Evolutionary conservation across 2,113 vertebrate genomes (phyloP), one percentile per base, ranked within the genome.

Genomic region (Cinclus mexicanus): DNA sequence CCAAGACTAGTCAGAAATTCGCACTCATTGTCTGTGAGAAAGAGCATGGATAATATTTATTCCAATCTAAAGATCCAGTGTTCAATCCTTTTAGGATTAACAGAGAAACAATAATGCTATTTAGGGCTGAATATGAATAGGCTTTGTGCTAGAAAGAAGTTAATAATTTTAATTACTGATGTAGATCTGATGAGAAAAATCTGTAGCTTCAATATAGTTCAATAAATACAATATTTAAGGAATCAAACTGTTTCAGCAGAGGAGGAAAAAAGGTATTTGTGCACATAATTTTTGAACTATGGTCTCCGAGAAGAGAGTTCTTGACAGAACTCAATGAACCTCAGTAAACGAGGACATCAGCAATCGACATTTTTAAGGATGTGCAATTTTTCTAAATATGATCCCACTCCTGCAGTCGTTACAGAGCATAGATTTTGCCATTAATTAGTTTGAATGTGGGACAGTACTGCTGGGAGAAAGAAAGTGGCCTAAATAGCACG

Each of bases 361-460:
- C 64, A 90, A 82, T 52, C 1, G 2, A 91, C 46, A 60, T 71
- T 75, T 79, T 69, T 77, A 92, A 95, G 59, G 50, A 44, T 74
- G 52, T 79, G 64, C 83, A 71, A 74, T 94, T 94, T 94, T 94
- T 87, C 86, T 90, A 91, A 94, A 90, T n/a, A 57, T 5, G 56
- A 80, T 92, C 63, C 59, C 2, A 2, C 39, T 90, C 84, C 53
- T 49, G 60, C 59, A 88, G 84, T 96, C 50, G 33, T 94, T 96
- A 90, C 61, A 93, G 39, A 56, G 91, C 74, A 55, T 3, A 93
- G 86, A 95, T 91, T 63, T 94, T 83, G 44, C 93, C 81, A 26
- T 71, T 95, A 97, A 97, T 96, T 97, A 95, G 93, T 93, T n/a
- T 87, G 92, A 97, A 97, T 97, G 92, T 97, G 95, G 96, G 94